A percentile compares a stretch with the other conserved stretches of the same genome.
phyloP scores from a whole-genome alignment of 2,113 vertebrate species.

The Hippolais icterina region DNA sequence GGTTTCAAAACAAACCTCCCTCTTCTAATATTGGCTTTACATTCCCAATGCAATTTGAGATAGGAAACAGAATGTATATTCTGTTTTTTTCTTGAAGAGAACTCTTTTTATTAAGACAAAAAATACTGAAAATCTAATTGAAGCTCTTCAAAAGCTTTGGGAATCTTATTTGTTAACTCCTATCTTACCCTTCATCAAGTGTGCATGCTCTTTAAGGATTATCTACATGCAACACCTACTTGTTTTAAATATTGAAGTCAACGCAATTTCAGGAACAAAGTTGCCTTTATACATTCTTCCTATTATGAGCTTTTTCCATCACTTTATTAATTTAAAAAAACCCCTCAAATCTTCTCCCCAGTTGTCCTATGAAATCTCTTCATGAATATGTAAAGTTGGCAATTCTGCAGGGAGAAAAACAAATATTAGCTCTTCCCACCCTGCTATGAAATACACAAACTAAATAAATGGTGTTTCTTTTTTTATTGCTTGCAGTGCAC shows the following conservation, averaged over 20 bases:
- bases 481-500: not conserved
- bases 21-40: not conserved
- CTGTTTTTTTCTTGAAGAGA: not conserved
- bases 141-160: not conserved
- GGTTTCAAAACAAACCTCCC: not conserved
- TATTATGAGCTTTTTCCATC: not conserved
- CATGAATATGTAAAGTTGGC: not conserved
- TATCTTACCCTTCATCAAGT: not conserved
- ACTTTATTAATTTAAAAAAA: not conserved
- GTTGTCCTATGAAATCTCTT: not conserved
- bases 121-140: not conserved
- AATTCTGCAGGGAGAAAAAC: not conserved
- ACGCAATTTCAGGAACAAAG: not conserved
- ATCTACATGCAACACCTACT: not conserved
- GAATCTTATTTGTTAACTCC: not conserved
- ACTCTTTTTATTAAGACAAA: not conserved
- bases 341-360: not conserved
- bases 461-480: not conserved
- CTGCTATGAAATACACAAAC: not conserved
- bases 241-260: not conserved
- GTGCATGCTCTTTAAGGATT: not conserved
- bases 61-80: not conserved
- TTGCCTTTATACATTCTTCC: not conserved
- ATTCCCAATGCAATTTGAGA: not conserved
- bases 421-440: not conserved